Conservation (phyloP, 2,797 vertebrate genomes). For the Echeneis naucrates region DNA sequence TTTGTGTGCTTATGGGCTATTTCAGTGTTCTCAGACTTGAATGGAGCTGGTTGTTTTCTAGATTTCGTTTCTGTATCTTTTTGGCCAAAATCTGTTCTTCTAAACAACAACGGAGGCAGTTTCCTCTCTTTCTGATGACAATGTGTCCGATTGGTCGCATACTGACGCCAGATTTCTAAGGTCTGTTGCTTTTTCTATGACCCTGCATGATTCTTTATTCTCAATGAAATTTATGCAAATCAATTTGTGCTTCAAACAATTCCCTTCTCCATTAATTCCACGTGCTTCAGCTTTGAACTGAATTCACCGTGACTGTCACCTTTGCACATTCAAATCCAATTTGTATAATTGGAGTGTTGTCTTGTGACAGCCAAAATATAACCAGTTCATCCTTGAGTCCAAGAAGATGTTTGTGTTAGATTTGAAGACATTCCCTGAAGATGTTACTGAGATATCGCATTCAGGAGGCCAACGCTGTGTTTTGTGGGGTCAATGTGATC, state of each 20-base stretch:
- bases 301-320: constrained; percentile 3
- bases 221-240: constrained; percentile 7
- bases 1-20: not conserved
- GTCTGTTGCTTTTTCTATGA: not conserved
- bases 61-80: too few species aligned
- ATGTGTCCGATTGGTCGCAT: not conserved
- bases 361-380: too few species aligned
- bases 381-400: too few species aligned
- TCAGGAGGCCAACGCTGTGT: too few species aligned
- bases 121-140: not conserved
- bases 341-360: too few species aligned
- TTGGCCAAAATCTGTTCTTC: not conserved
- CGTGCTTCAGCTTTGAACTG: constrained; percentile 9
- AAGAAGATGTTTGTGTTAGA: too few species aligned
- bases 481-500: too few species aligned
- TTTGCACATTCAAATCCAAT: constrained; percentile 1
- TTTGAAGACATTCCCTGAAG: too few species aligned
- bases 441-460: too few species aligned
- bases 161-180: not conserved
- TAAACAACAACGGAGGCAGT: not conserved
- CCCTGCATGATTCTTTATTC: not conserved
- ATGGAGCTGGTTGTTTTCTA: not conserved
- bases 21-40: not conserved
- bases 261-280: constrained; percentile 1
- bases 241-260: constrained; percentile 6